A percentile compares a stretch with the other conserved stretches of the same genome.
These are phyloP conservation scores for Drosophila ustulata DNA, from an alignment of 2,888 invertebrate species.

Conservation along the genomic window DNA sequence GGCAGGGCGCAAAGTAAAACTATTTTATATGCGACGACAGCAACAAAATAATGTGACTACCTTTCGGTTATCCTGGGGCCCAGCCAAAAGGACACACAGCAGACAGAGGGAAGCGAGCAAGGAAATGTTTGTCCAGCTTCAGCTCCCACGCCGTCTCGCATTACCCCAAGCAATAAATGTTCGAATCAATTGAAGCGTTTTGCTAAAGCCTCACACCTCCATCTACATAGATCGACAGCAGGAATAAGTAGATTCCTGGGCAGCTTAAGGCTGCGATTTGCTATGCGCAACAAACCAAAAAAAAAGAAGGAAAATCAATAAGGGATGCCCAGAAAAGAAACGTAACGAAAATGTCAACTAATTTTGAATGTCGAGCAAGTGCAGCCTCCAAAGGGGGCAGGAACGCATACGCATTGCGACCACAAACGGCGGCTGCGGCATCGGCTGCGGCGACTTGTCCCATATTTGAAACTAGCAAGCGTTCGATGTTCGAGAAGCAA, in stretches of 20 bases:
- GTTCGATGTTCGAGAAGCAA: slow-evolving; percentile 61
- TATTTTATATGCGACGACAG: slow-evolving; percentile 69
- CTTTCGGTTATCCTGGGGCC: slow-evolving; percentile 42
- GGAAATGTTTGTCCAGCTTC: slow-evolving; percentile 11
- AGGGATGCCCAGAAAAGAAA: slow-evolving; percentile 46
- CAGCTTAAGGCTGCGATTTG: slow-evolving; percentile 73
- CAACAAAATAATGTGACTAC: slow-evolving; percentile 70
- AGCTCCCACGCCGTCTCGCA: slow-evolving; percentile 54
- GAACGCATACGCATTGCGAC: slow-evolving; percentile 45
- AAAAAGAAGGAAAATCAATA: slow-evolving; percentile 61
- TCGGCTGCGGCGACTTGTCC: slow-evolving; percentile 27
- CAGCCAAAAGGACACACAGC: slow-evolving; percentile 1
- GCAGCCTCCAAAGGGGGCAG: slow-evolving; percentile 19
- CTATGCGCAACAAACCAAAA: slow-evolving; percentile 45
- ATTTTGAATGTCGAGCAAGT: slow-evolving; percentile 67
- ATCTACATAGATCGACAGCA: slow-evolving; percentile 44
- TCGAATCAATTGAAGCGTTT: slow-evolving; percentile 81
- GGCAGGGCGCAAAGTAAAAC: slow-evolving; percentile 56
- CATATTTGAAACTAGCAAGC: slow-evolving; percentile 47
- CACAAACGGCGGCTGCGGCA: neutral
- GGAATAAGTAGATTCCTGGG: slow-evolving; percentile 60
- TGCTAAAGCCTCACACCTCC: slow-evolving; percentile 70
- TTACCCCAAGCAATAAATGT: slow-evolving; percentile 80
- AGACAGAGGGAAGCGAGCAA: neutral
- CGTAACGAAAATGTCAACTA: slow-evolving; percentile 66